Conservation (phyloP, 2,797 vertebrate species). For the Gallinago nigripennis region DNA sequence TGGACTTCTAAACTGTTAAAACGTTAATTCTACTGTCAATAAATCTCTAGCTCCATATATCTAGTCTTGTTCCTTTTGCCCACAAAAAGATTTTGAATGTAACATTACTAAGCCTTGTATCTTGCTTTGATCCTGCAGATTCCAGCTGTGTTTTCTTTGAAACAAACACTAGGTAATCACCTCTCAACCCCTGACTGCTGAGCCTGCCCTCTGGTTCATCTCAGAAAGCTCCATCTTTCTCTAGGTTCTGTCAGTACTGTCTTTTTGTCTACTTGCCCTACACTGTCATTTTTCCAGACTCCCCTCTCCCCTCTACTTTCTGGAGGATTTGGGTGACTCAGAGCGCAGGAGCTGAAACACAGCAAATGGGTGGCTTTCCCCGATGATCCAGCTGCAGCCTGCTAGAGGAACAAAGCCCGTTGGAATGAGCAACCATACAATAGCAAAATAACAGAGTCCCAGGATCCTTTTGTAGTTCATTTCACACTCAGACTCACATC, state of each 20-base stretch:
- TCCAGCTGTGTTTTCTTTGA: neutral
- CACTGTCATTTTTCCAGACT: neutral
- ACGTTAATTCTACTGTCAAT: neutral
- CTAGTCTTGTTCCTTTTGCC: neutral
- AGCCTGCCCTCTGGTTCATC: neutral
- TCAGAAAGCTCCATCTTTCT: neutral
- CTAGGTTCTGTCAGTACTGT: neutral
- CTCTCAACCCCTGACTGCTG: neutral
- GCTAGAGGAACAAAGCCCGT: neutral
- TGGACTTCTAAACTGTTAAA: neutral
- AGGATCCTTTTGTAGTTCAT: neutral
- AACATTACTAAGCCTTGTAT: neutral
- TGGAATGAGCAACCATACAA: neutral
- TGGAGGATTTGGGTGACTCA: neutral
- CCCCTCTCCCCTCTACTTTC: neutral
- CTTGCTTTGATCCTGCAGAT: neutral
- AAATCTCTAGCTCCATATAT: neutral
- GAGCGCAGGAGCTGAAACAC: neutral
- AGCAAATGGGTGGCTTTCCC: neutral
- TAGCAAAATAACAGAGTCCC: neutral
- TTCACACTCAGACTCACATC: neutral
- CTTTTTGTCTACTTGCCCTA: neutral
- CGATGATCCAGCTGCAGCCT: neutral
- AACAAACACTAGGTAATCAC: neutral
- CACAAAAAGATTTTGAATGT: neutral